phyloP scores from a whole-genome alignment of 1,140 invertebrate genomes.

The Panagrolaimus sp. region DNA sequence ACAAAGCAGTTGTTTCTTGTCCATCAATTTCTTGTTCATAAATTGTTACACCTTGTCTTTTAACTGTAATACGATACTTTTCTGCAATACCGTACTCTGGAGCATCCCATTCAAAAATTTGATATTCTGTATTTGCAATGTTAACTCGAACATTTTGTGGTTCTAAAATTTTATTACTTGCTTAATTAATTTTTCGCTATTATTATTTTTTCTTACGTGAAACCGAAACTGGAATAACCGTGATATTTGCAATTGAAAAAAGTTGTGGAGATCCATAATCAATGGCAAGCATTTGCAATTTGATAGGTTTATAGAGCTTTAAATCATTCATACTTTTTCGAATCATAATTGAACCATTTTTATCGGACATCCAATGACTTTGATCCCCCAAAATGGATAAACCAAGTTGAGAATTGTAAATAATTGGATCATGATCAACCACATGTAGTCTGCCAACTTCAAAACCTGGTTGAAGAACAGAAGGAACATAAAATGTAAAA shows the following conservation, averaged over 20 bases:
- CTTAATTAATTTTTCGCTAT: neutral
- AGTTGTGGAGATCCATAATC: slow-evolving; percentile 49
- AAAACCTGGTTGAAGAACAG: slow-evolving; percentile 26
- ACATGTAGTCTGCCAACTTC: slow-evolving; percentile 41
- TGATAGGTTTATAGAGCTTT: slow-evolving; percentile 35
- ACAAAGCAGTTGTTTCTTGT: slow-evolving; percentile 42
- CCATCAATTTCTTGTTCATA: slow-evolving; percentile 40
- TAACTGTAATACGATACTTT: slow-evolving; percentile 32
- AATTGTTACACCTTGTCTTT: slow-evolving; percentile 25
- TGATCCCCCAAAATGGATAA: slow-evolving; percentile 13
- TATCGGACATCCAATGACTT: slow-evolving; percentile 17
- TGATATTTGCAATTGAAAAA: slow-evolving; percentile 43
- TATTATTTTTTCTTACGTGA: slow-evolving; percentile 27
- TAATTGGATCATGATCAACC: slow-evolving; percentile 41
- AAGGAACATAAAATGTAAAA: slow-evolving; percentile 46
- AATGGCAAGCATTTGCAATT: slow-evolving; percentile 33
- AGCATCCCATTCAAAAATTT: slow-evolving; percentile 49
- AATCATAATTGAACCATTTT: slow-evolving; percentile 40
- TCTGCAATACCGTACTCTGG: slow-evolving; percentile 41
- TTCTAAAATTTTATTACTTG: slow-evolving; percentile 27
- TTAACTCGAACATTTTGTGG: slow-evolving; percentile 44
- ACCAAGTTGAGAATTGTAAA: slow-evolving; percentile 45
- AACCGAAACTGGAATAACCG: slow-evolving; percentile 43
- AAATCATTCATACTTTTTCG: slow-evolving; percentile 32
- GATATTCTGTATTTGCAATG: slow-evolving; percentile 40